A percentile compares a stretch with the other conserved stretches of the same genome.
Conservation (phyloP, 2,888 invertebrate species). For the Lamproptera curius region DNA sequence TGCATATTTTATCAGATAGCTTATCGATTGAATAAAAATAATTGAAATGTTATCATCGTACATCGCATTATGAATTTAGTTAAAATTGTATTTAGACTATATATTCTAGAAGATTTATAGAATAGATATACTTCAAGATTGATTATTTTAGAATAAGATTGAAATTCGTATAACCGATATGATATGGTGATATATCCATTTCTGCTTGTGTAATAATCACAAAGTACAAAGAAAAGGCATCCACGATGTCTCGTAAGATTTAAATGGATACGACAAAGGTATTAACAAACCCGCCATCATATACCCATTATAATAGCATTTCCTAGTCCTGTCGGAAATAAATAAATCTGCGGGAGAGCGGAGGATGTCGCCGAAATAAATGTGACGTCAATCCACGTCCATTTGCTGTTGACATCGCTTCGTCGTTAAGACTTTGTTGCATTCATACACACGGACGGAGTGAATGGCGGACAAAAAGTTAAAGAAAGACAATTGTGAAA, state of each 20-base stretch:
- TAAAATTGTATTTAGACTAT: too few species aligned
- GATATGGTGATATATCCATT: too few species aligned
- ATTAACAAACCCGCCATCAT: slow-evolving; percentile 16
- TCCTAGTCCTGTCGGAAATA: slow-evolving; percentile 61
- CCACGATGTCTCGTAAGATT: not conserved
- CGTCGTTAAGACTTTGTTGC: slow-evolving; percentile 45
- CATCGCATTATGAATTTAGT: too few species aligned
- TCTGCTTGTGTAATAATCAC: too few species aligned
- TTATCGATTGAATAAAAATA: too few species aligned
- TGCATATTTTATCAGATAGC: too few species aligned
- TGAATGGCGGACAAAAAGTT: slow-evolving; percentile 8
- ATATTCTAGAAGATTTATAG: too few species aligned
- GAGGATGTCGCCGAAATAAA: slow-evolving; percentile 61
- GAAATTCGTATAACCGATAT: too few species aligned
- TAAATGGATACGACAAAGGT: slow-evolving; percentile 9
- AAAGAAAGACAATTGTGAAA: slow-evolving; percentile 2
- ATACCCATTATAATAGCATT: slow-evolving; percentile 47
- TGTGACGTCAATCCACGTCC: slow-evolving; percentile 69
- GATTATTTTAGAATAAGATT: too few species aligned
- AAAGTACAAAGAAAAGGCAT: too few species aligned
- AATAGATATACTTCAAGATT: too few species aligned
- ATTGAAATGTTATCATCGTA: too few species aligned
- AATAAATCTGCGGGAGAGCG: slow-evolving; percentile 69
- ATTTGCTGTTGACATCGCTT: slow-evolving; percentile 55
- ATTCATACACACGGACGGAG: slow-evolving; percentile 35